Conservation (phyloP, 1,140 invertebrate genomes). For the Diplogasteroides magnus region DNA sequence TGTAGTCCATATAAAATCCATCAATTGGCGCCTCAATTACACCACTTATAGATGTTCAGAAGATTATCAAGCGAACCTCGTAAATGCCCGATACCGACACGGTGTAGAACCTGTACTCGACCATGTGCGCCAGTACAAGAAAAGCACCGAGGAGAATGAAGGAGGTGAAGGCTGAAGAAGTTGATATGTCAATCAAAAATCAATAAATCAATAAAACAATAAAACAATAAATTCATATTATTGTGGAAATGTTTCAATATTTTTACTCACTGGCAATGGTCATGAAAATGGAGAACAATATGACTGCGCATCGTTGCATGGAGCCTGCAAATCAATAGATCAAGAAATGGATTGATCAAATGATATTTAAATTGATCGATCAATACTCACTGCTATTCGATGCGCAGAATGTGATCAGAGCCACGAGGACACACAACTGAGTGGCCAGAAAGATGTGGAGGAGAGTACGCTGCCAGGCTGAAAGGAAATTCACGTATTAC, state of each 20-base stretch:
- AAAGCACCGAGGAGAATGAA: slow-evolving; percentile 26
- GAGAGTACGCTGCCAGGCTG: slow-evolving; percentile 28
- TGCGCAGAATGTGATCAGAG: slow-evolving; percentile 21
- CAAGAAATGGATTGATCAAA: too few species aligned
- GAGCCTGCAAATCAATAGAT: not conserved
- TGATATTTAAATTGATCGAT: too few species aligned
- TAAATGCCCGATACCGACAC: slow-evolving; percentile 34
- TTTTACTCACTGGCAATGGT: slow-evolving; percentile 9
- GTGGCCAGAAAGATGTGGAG: slow-evolving; percentile 21
- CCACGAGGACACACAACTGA: slow-evolving; percentile 18
- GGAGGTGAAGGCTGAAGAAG: slow-evolving; percentile 22
- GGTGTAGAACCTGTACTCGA: slow-evolving; percentile 36
- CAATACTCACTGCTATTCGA: slow-evolving; percentile 2
- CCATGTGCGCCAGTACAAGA: slow-evolving; percentile 31
- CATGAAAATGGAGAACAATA: slow-evolving; percentile 12
- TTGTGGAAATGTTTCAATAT: not conserved
- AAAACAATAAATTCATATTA: not conserved
- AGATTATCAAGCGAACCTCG: slow-evolving; percentile 11
- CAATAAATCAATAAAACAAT: not conserved
- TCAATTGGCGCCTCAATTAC: too few species aligned
- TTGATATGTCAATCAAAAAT: not conserved
- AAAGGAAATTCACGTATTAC: too few species aligned
- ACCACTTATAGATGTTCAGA: not conserved
- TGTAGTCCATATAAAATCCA: too few species aligned
- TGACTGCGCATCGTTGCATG: slow-evolving; percentile 2